Base-by-base conservation (phyloP, 1,140 invertebrate species). In the Trichoplusia ni region DNA sequence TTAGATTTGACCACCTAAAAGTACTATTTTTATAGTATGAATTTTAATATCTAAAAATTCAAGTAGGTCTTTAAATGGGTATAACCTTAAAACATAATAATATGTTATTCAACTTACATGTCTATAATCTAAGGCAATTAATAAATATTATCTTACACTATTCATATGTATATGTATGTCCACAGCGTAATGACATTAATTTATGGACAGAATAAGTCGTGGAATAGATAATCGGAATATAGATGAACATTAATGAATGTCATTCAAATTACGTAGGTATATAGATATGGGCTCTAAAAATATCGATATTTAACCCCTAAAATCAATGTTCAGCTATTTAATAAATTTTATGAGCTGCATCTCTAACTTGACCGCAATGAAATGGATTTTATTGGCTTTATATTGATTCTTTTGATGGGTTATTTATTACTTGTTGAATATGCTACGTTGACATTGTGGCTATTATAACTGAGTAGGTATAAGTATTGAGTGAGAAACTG, bases 241-340 rank as follows among this genome's bases (percentile, higher is more conserved):
- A 60, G 42, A 60, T 60, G 42, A 60, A 14, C 42, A 13, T 47
- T 62, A 62, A 49, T 62, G 23, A 51, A 51, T 47, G 21, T 47
- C 33, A 40, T 40, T 21, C 37, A 44, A 31, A 31, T 58, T 25
- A 21, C 54, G 33, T 16, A 14, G 38, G 25, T 21, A 16, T 56
- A 29, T 29, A 4, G 37, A 35, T 19, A 37, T 4, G 9, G 18
- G 7, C 23, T 35, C 37, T 56, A 23, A 58, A 27, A 19, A 9
- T n/a, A 58, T 40, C 7, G 21, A 8, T 40, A 19, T 9, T 8
- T 7, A 18, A 51, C 27, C 33, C 35, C 35, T 42, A 58, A 58
- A 42, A 31, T 31, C 38, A 58, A 58, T 58, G 6, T 44, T 40
- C 4, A n/a, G 16, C 16, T 13, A 23, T 54, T 54, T 29, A 58